Base-by-base conservation (phyloP, 2,113 vertebrate genomes). In the Epinephelus lanceolatus region DNA sequence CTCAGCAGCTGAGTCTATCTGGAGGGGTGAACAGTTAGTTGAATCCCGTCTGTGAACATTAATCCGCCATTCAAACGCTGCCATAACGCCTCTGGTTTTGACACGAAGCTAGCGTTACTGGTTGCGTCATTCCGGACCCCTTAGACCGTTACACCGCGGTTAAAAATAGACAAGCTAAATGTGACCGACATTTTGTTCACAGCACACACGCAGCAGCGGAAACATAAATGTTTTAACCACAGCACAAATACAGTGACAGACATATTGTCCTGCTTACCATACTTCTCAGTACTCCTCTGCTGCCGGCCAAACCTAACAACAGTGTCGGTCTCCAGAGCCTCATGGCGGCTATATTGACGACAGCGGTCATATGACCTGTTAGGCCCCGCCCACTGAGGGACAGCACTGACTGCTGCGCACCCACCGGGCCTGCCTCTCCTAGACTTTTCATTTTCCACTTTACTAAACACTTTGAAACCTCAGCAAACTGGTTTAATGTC, bases 251-350 rank as follows among this genome's bases (percentile, higher is more conserved):
- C 5, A 25, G 1, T 37, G 0, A 0, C 0, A 57, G 0, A 4
- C 13, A 15, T 0, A 3, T 3, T 8, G 40, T 0, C 2, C 0
- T 1, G 3, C 2, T 88, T 60, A 96, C 95, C 95, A 96, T 96
- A 4, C 69, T 86, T 86, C 90, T 88, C 1, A 59, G 1, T 1
- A 86, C 1, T 17, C 89, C 89, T 72, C 71, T 62, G 33, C 80
- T 86, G 0, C 89, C 89, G 0, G 94, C 0, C 1, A 84, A 1
- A 4, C 89, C 87, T 0, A 94, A 33, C 5, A 94, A 1, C 6
- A 89, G 25, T 3, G 80, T 10, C 0, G 73, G 6, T 56, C 78
- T 80, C 14, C 2, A 1, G 0, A 93, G 19, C 78, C 78, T 77
- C 93, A 94, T 94, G 7, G 1, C 19, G 7, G 40, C 2, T 0